Evolutionary conservation across 2,888 invertebrate species (phyloP).

Genomic region (Oxycera nigricornis): DNA sequence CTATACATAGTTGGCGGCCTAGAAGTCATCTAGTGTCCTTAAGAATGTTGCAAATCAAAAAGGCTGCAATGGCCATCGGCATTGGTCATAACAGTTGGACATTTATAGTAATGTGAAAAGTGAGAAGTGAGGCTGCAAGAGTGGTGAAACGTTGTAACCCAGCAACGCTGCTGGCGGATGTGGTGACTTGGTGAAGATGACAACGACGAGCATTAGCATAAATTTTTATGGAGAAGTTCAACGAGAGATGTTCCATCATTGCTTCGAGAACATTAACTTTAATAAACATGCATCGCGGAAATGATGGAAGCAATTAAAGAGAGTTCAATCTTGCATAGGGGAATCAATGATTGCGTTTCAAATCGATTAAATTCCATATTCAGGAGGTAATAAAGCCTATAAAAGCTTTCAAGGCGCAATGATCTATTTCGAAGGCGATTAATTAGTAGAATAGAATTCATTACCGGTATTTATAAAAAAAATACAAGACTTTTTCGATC

Average conservation of each 20-base stretch:
- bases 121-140: background rate
- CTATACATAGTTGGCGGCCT: conserved; percentile 4
- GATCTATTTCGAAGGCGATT: no score
- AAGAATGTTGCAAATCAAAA: conserved; percentile 34
- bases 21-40: conserved; percentile 16
- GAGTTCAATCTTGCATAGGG: no score
- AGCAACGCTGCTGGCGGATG: background rate
- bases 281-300: conserved; percentile 13
- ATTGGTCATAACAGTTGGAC: conserved; percentile 25
- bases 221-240: conserved; percentile 11
- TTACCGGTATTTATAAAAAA: no score
- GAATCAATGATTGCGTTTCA: no score
- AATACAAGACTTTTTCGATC: no score
- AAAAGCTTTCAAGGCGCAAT: no score
- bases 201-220: conserved; percentile 19
- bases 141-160: no score
- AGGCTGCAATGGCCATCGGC: conserved; percentile 4
- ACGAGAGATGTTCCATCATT: background rate
- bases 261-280: conserved; percentile 13
- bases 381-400: no score
- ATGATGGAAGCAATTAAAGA: no score
- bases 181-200: background rate
- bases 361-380: no score
- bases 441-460: no score
- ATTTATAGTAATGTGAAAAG: conserved; percentile 25